Percentiles rank a stretch among this genome's conserved stretches.
phyloP scores from a whole-genome alignment of 1,140 invertebrate genomes.

The Cryptotermes secundus region DNA sequence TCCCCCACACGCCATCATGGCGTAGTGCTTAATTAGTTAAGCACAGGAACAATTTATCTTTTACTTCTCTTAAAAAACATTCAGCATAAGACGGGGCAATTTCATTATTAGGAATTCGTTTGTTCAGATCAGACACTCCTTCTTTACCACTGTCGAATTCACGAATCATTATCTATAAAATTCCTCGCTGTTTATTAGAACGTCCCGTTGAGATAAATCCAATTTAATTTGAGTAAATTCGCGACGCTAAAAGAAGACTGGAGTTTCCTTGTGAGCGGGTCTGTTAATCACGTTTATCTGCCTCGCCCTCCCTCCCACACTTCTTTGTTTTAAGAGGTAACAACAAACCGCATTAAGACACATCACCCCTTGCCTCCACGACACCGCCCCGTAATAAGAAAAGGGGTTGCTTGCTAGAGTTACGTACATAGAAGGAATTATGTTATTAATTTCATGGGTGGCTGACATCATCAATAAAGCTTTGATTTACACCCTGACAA shows the following conservation, averaged over 20 bases:
- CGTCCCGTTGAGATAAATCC: not conserved
- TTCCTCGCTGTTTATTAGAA: no score
- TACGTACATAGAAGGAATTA: constrained; percentile 3
- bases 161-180: no score
- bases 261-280: not conserved
- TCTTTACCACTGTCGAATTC: no score
- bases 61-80: no score
- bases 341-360: constrained; percentile 19
- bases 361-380: not conserved
- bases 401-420: not conserved
- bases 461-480: constrained; percentile 8
- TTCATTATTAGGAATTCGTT: no score
- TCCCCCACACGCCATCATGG: no score
- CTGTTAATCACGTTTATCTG: not conserved
- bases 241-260: not conserved
- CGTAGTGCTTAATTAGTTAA: no score
- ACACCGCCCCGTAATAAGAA: not conserved
- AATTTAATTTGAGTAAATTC: not conserved
- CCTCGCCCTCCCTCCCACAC: not conserved
- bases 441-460: constrained; percentile 20
- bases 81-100: no score
- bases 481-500: constrained; percentile 2
- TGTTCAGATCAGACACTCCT: no score
- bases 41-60: no score
- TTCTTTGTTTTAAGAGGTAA: constrained; percentile 20